Base-by-base conservation (phyloP, 2,113 vertebrate genomes). In the Pimephales promelas region DNA sequence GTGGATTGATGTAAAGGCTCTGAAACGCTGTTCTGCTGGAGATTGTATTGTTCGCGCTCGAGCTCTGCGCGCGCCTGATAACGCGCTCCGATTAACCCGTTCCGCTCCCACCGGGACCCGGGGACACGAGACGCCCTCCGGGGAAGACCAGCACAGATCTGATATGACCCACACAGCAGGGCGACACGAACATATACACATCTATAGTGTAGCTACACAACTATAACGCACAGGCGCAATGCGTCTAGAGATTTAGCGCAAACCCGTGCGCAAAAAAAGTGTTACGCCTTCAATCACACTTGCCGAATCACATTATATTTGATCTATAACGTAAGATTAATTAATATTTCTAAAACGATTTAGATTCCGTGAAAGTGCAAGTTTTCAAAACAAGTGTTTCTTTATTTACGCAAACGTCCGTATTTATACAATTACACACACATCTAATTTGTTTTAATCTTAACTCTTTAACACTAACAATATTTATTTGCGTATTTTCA, bases 31-130 rank as follows among this genome's bases (percentile, higher is more conserved):
- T 40, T 40, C 40, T 40, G 40, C 1, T 40, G 1, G 40, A 2
- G 40, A 40, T 40, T 40, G 40, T 10, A 40, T 40, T 40, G 40
- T 40, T 40, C 40, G 40, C 40, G 40, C 40, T 40, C 40, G 40
- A 40, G 91, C 82, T 90, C 92, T 95, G 94, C 88, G 86, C 83
- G 85, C 77, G 43, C 84, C 88, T 91, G 94, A 94, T 94, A 95
- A 94, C 90, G 89, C 86, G 16, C 84, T 74, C 84, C 86, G 89
- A 90, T 93, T 93, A 93, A 93, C 90, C 91, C 72, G 92, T 85
- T 91, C 89, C 89, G 87, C 70, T 88, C 88, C 77, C 87, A 74
- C 45, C 68, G 7, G 72, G 77, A 52, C 52, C 86, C 47, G 84
- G 64, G 83, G 83, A 78, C 87, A 36, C 52, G 52, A 54, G 52